Percentiles rank a stretch among this genome's conserved stretches.
phyloP scores from a whole-genome alignment of 2,113 vertebrate species.

The Podocnemis expansa region DNA sequence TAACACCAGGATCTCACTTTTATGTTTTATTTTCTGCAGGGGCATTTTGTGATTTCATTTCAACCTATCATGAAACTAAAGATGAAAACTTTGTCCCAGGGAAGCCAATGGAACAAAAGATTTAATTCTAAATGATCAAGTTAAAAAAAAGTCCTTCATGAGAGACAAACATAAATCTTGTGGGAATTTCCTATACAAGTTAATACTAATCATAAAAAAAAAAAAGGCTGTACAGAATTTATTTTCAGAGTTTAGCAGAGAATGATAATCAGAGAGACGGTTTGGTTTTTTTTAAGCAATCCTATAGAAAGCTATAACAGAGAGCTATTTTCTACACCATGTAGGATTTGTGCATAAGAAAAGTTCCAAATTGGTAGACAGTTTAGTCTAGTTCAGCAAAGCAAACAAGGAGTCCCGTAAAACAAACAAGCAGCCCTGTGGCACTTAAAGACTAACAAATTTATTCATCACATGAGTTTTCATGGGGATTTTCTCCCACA shows the following conservation, averaged over 20 bases:
- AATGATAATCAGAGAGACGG: not conserved
- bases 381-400: no score
- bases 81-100: not conserved
- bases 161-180: not conserved
- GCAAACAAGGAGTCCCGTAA: no score
- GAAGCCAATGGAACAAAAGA: not conserved
- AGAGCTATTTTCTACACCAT: not conserved
- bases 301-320: not conserved
- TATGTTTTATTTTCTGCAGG: not conserved
- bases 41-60: not conserved
- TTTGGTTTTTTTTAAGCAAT: not conserved
- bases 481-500: no score
- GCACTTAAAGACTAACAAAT: no score
- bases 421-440: no score
- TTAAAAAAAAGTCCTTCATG: not conserved
- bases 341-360: no score
- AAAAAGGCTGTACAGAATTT: not conserved
- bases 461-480: no score
- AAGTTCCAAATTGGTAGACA: no score
- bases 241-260: not conserved
- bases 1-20: not conserved
- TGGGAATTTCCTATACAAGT: not conserved
- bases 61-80: not conserved
- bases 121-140: not conserved
- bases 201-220: not conserved